These are phyloP conservation scores for Yoshiicerus persimilis DNA, from an alignment of 1,140 invertebrate genomes.

Conservation along the genomic window DNA sequence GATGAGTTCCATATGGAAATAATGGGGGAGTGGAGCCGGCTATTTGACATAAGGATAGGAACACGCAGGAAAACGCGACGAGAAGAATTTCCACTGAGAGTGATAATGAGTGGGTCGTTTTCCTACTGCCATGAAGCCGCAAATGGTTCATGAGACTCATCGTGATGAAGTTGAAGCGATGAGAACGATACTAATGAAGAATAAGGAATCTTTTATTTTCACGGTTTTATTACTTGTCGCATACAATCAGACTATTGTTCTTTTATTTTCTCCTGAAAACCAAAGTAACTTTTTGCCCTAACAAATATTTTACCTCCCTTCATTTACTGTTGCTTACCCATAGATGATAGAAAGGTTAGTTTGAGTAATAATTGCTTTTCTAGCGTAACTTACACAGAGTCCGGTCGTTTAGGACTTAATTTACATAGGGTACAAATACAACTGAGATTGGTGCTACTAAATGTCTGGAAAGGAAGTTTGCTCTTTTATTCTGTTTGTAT, in stretches of 20 bases:
- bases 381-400: not conserved
- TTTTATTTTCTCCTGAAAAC: not conserved
- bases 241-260: not conserved
- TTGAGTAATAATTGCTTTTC: not conserved
- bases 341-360: not conserved
- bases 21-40: not conserved
- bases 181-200: not conserved
- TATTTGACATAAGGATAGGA: not conserved
- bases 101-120: not conserved
- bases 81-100: not conserved
- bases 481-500: not conserved
- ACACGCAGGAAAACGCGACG: not conserved
- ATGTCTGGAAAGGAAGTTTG: not conserved
- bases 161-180: not conserved
- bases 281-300: not conserved
- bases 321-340: not conserved
- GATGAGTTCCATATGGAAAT: slow-evolving; percentile 35
- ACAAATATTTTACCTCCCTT: not conserved
- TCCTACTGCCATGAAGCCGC: not conserved
- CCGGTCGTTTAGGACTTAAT: not conserved
- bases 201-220: not conserved
- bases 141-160: not conserved
- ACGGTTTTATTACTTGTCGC: not conserved
- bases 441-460: not conserved
- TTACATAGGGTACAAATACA: no score